Conservation (phyloP, 2,113 vertebrate genomes). For the Macheiramphus alcinus region DNA sequence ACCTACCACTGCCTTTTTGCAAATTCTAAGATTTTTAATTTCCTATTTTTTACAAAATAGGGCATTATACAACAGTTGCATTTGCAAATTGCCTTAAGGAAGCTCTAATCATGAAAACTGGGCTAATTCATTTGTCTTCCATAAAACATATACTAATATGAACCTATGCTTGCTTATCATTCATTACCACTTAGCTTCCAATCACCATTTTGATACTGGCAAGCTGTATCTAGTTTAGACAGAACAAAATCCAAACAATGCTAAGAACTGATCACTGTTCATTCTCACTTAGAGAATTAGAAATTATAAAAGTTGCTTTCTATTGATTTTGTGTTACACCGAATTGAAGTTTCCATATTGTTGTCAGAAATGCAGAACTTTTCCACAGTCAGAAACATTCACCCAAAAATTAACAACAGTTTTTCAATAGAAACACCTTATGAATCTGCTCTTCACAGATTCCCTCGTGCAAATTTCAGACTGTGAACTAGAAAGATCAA, state of each 20-base stretch:
- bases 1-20: background rate
- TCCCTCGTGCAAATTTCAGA: background rate
- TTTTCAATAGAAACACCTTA: background rate
- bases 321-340: background rate
- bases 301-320: background rate
- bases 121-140: background rate
- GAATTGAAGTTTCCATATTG: background rate
- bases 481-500: background rate
- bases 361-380: background rate
- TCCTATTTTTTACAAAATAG: background rate
- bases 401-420: background rate
- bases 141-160: background rate
- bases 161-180: background rate
- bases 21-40: background rate
- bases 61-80: background rate
- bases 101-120: background rate
- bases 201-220: background rate
- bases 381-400: background rate
- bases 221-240: background rate
- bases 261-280: background rate
- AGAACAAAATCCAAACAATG: slow-evolving; percentile 28
- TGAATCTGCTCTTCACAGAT: background rate
- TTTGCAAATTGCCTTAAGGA: background rate
- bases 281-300: background rate
- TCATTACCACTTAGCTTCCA: background rate